These are phyloP conservation scores for Cerceris ruficornis DNA, from an alignment of 2,888 invertebrate species.

Conservation along the genomic window DNA sequence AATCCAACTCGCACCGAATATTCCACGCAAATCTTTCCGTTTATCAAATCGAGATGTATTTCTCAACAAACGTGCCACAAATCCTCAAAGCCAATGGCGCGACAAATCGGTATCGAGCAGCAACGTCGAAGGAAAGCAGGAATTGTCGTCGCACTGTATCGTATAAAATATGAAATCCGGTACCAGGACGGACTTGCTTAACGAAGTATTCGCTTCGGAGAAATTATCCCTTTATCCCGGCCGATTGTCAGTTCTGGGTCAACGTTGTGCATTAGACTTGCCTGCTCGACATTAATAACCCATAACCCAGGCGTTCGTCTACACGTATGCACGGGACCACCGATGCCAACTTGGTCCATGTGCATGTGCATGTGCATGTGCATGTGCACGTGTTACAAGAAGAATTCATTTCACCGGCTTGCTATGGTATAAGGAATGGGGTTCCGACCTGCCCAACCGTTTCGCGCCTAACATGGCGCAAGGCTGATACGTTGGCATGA, in stretches of 20 bases:
- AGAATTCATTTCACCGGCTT: slow-evolving; percentile 72
- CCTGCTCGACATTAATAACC: slow-evolving; percentile 68
- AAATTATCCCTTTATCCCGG: slow-evolving; percentile 57
- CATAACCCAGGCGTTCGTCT: slow-evolving; percentile 59
- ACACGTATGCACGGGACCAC: slow-evolving; percentile 13
- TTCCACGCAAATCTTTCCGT: no score
- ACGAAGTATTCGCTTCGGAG: slow-evolving; percentile 55
- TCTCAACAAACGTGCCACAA: no score
- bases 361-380: slow-evolving; percentile 41
- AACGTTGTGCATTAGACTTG: slow-evolving; percentile 59
- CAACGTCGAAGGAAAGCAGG: background rate
- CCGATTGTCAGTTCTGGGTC: slow-evolving; percentile 64
- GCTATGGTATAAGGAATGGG: slow-evolving; percentile 67
- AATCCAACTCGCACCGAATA: no score
- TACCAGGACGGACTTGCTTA: slow-evolving; percentile 15
- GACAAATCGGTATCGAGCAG: no score
- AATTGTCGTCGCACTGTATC: background rate
- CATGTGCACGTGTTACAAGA: slow-evolving; percentile 48
- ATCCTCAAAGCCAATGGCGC: no score
- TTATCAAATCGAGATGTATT: no score
- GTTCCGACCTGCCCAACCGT: slow-evolving; percentile 67
- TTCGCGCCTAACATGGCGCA: slow-evolving; percentile 63
- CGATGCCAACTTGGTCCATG: background rate
- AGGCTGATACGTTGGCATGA: slow-evolving; percentile 60
- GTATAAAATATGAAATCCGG: background rate